These are phyloP conservation scores for Cephus spinipes DNA, from an alignment of 2,888 invertebrate genomes.

Conservation along the genomic window DNA sequence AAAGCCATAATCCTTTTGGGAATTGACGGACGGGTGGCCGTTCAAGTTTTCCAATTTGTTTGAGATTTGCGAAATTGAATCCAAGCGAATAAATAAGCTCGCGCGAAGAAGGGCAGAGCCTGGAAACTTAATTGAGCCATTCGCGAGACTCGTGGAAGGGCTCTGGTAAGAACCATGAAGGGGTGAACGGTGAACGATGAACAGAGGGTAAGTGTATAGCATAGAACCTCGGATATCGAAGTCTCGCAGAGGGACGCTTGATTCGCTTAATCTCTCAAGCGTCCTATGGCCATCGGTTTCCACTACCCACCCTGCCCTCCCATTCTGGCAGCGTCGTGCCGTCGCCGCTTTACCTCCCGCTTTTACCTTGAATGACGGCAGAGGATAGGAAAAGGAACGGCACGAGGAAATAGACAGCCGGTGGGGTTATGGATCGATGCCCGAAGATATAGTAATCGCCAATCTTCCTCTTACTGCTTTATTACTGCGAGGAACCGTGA, in stretches of 20 bases:
- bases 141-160: neutral
- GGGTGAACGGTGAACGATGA: constrained; percentile 9
- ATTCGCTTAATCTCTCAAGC: constrained; percentile 9
- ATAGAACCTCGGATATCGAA: constrained; percentile 4
- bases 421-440: constrained; percentile 3
- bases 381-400: neutral
- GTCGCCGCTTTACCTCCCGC: neutral
- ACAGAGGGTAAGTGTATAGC: neutral
- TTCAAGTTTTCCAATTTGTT: constrained; percentile 2
- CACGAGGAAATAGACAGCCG: neutral
- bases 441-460: constrained; percentile 3
- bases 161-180: neutral
- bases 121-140: constrained; percentile 1
- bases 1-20: neutral
- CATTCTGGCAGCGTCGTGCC: neutral
- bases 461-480: constrained; percentile 6
- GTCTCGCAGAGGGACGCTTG: constrained; percentile 3
- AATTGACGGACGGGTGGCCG: neutral
- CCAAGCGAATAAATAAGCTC: constrained; percentile 7
- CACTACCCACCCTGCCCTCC: too few relatives aligned
- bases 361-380: neutral
- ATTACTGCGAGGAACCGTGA: constrained; percentile 12
- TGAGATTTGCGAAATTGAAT: neutral
- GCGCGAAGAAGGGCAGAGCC: neutral
- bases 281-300: neutral